These are phyloP conservation scores for Drosophila busckii DNA, from an alignment of 1,140 invertebrate species.

Conservation along the genomic window DNA sequence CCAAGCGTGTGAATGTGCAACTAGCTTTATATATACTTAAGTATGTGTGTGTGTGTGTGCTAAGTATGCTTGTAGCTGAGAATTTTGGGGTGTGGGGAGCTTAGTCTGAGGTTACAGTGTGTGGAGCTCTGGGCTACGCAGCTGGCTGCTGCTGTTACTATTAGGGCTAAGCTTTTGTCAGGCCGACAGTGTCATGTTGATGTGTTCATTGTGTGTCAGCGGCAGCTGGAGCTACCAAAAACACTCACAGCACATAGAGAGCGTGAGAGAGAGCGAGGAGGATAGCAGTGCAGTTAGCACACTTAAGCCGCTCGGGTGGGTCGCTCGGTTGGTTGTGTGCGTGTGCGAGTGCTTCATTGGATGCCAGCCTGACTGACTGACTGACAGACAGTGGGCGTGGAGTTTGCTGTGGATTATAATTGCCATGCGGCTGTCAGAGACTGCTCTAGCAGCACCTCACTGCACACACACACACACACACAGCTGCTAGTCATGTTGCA, in stretches of 20 bases:
- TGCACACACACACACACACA: background rate
- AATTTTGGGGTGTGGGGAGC: too few species aligned
- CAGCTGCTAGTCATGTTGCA: constrained; percentile 60
- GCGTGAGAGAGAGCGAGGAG: too few species aligned
- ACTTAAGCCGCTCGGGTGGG: constrained; percentile 61
- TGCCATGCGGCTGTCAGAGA: constrained; percentile 69
- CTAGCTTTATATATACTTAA: too few species aligned
- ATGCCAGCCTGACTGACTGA: background rate
- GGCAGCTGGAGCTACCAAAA: constrained; percentile 57
- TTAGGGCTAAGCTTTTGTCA: constrained; percentile 68
- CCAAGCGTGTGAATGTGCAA: constrained; percentile 57
- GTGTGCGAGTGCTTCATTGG: constrained; percentile 22
- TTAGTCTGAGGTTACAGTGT: too few species aligned
- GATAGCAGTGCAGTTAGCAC: constrained; percentile 42
- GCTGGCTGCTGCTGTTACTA: too few species aligned
- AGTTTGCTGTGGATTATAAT: constrained; percentile 62
- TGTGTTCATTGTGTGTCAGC: constrained; percentile 65
- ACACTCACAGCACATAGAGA: too few species aligned
- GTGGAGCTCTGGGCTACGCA: constrained; percentile 16
- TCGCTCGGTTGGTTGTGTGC: constrained; percentile 29
- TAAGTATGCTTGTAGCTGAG: too few species aligned
- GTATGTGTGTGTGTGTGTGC: too few species aligned
- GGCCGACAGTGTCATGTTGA: constrained; percentile 71
- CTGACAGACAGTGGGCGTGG: background rate
- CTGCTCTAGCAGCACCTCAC: constrained; percentile 19